Percentiles rank a stretch among this genome's conserved stretches.
These are phyloP conservation scores for Spinus olivaceus DNA, from an alignment of 2,797 vertebrate genomes.

Conservation along the genomic window DNA sequence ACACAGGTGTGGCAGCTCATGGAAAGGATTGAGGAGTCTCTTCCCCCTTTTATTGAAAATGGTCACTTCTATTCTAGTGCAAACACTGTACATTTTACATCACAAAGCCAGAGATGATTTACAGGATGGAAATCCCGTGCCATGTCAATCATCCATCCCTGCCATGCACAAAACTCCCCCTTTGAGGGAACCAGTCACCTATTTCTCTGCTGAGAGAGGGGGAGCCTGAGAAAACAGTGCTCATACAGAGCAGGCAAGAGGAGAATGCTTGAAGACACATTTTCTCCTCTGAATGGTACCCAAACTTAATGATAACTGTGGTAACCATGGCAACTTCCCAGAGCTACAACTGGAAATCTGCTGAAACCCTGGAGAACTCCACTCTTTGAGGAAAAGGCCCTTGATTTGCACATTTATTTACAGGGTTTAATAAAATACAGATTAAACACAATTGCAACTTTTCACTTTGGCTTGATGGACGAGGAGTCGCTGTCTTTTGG, in stretches of 20 bases:
- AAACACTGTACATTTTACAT: conserved; percentile 76
- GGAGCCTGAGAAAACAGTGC: background rate
- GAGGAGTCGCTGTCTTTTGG: background rate
- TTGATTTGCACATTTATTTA: conserved; percentile 20
- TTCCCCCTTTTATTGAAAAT: conserved; percentile 75
- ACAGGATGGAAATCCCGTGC: conserved; percentile 66
- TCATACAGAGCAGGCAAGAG: background rate
- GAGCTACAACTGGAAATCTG: background rate
- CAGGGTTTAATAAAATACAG: background rate
- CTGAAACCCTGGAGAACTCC: background rate
- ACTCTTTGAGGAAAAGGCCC: background rate
- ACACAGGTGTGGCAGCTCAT: background rate
- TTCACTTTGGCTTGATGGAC: background rate
- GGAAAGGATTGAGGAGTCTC: background rate
- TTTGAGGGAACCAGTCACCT: background rate
- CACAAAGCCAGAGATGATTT: conserved; percentile 74
- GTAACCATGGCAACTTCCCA: background rate
- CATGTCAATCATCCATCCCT: conserved; percentile 3
- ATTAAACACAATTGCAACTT: background rate
- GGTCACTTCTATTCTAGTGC: conserved; percentile 68
- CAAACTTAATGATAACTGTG: background rate
- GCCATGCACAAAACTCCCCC: background rate
- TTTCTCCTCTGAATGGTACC: background rate
- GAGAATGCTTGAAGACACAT: background rate
- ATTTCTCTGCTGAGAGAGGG: background rate